These are phyloP conservation scores for Ichneumoninae sp. DNA, from an alignment of 2,888 invertebrate species.

Conservation along the genomic window DNA sequence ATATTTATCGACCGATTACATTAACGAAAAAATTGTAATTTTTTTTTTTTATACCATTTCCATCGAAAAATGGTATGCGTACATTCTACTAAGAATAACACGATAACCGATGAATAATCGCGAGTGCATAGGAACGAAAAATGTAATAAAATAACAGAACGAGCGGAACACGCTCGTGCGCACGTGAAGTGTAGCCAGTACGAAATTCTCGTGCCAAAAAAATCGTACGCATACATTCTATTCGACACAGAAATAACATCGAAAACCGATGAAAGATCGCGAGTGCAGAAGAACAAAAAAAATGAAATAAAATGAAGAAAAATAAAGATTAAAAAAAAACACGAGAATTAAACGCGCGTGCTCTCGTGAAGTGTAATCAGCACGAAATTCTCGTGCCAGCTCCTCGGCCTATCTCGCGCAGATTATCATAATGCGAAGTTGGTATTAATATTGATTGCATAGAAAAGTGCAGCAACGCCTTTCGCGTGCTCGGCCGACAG, in stretches of 20 bases:
- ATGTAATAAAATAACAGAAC: too few species aligned
- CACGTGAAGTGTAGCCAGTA: not conserved
- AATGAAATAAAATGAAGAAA: not conserved
- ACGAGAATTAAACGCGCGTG: not conserved
- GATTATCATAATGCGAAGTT: slow-evolving; percentile 71
- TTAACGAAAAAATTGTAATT: too few species aligned
- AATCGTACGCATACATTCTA: too few species aligned
- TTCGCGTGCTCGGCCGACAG: slow-evolving; percentile 8
- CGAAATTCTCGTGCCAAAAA: not conserved
- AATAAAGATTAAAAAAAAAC: not conserved
- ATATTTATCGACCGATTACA: too few species aligned
- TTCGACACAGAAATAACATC: too few species aligned
- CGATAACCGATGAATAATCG: too few species aligned
- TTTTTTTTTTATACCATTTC: too few species aligned
- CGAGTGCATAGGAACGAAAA: too few species aligned
- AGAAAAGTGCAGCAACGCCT: slow-evolving; percentile 35
- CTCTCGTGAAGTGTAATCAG: slow-evolving; percentile 1
- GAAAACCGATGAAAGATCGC: too few species aligned
- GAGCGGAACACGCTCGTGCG: not conserved
- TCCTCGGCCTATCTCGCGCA: slow-evolving; percentile 4
- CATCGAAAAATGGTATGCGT: too few species aligned
- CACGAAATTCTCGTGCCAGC: slow-evolving; percentile 3
- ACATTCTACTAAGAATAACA: too few species aligned
- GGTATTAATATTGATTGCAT: slow-evolving; percentile 31
- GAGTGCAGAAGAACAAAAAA: not conserved